Percentiles rank a stretch among this genome's conserved stretches.
phyloP scores from a whole-genome alignment of 2,888 invertebrate species.

The Drosophila nr. fundita region DNA sequence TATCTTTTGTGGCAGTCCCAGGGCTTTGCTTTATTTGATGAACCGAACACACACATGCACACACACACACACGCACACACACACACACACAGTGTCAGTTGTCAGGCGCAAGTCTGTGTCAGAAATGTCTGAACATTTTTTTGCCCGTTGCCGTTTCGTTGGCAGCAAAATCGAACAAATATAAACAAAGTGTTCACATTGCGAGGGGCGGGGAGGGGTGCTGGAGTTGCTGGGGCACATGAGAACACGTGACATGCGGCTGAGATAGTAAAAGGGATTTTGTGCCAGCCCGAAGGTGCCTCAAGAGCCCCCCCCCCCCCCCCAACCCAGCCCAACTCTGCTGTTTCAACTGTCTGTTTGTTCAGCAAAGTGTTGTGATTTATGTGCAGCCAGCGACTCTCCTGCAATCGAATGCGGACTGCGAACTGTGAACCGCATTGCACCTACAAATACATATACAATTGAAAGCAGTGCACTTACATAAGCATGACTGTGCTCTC shows the following conservation, averaged over 20 bases:
- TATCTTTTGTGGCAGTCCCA: conserved; percentile 53
- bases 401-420: conserved; percentile 54
- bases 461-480: not conserved
- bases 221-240: conserved; percentile 10
- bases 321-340: not conserved
- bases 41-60: conserved; percentile 24
- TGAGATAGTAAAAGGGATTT: conserved; percentile 53
- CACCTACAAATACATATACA: conserved; percentile 1
- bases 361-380: conserved; percentile 65
- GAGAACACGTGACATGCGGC: conserved; percentile 57
- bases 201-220: not conserved
- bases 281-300: conserved; percentile 27
- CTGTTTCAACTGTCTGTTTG: conserved; percentile 49
- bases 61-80: conserved; percentile 9
- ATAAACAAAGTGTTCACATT: conserved; percentile 67
- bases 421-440: conserved; percentile 34
- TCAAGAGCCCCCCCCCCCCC: not conserved
- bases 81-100: conserved; percentile 21
- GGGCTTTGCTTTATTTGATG: conserved; percentile 58
- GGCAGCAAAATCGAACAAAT: conserved; percentile 77
- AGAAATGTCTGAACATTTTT: conserved; percentile 69
- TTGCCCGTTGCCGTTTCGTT: conserved; percentile 59
- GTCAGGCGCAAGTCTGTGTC: conserved; percentile 65
- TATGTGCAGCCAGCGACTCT: conserved; percentile 47
- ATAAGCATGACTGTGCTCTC: not conserved